Percentiles rank a stretch among this genome's conserved stretches.
Conservation (phyloP, 2,113 vertebrate genomes). For the Pseudorhombus dupliciocellatus region DNA sequence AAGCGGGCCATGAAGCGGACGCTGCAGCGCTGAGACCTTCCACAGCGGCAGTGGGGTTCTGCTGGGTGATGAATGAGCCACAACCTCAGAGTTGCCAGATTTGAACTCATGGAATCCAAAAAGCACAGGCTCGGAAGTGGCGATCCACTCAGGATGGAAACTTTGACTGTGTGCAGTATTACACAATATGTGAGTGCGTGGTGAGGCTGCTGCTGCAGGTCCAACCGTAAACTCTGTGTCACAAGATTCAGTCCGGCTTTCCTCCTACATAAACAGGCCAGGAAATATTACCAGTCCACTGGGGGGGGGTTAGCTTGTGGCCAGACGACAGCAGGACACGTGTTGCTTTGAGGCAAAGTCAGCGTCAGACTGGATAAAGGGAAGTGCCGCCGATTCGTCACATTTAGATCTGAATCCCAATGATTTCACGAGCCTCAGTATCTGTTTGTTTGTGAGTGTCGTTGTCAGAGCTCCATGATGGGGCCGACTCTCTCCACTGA, state of each 20-base stretch:
- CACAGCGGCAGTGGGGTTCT: conserved; percentile 18
- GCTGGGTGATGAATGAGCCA: conserved; percentile 43
- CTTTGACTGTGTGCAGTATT: neutral
- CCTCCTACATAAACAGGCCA: neutral
- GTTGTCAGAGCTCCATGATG: conserved; percentile 57
- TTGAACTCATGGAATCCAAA: conserved; percentile 23
- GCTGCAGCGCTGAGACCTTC: conserved; percentile 27
- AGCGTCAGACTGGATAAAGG: too few species aligned
- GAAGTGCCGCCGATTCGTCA: neutral
- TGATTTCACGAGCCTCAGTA: conserved; percentile 19
- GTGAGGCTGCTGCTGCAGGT: conserved; percentile 5
- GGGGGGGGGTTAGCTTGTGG: neutral
- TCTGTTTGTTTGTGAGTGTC: conserved; percentile 20
- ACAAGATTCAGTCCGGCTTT: conserved; percentile 14
- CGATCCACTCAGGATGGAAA: conserved; percentile 11
- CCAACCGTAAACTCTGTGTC: conserved; percentile 8
- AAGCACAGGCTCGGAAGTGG: conserved; percentile 3
- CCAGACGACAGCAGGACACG: neutral
- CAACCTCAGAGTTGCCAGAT: conserved; percentile 37
- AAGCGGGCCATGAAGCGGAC: conserved; percentile 42
- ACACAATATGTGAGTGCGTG: neutral
- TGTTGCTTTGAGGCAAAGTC: neutral
- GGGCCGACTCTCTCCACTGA: conserved; percentile 66
- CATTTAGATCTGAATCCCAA: conserved; percentile 4
- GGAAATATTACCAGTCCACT: neutral